Conservation (phyloP, 2,888 invertebrate species). For the Sarcophaga caerulescens region DNA sequence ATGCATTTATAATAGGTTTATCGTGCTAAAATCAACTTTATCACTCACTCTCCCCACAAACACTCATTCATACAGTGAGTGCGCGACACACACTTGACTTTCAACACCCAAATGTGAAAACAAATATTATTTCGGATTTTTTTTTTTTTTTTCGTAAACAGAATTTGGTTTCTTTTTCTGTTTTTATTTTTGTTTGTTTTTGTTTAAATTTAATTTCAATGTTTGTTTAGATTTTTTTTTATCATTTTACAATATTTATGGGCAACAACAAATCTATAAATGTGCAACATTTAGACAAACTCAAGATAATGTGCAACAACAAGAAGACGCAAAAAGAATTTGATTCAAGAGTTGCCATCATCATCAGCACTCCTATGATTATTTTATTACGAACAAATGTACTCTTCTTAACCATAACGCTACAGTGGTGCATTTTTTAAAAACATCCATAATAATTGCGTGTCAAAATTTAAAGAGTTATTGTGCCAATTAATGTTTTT, state of each 20-base stretch:
- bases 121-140: constrained; percentile 51
- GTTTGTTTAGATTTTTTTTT: not conserved
- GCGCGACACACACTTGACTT: constrained; percentile 67
- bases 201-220: not conserved
- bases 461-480: too few species aligned
- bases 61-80: constrained; percentile 51
- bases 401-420: too few species aligned
- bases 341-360: constrained; percentile 52
- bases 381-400: too few species aligned
- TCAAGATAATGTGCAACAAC: not conserved
- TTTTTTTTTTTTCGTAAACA: not conserved
- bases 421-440: too few species aligned
- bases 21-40: constrained; percentile 78
- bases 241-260: constrained; percentile 31
- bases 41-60: constrained; percentile 70
- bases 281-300: constrained; percentile 14
- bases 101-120: constrained; percentile 65
- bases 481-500: too few species aligned
- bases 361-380: too few species aligned
- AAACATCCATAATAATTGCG: too few species aligned
- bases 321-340: not conserved
- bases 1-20: constrained; percentile 78
- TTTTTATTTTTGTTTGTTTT: constrained; percentile 11
- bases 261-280: constrained; percentile 33
- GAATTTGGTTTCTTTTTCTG: constrained; percentile 39